Evolutionary conservation across 2,113 vertebrate species (phyloP).

Genomic region (Trochalopteron elliotii): DNA sequence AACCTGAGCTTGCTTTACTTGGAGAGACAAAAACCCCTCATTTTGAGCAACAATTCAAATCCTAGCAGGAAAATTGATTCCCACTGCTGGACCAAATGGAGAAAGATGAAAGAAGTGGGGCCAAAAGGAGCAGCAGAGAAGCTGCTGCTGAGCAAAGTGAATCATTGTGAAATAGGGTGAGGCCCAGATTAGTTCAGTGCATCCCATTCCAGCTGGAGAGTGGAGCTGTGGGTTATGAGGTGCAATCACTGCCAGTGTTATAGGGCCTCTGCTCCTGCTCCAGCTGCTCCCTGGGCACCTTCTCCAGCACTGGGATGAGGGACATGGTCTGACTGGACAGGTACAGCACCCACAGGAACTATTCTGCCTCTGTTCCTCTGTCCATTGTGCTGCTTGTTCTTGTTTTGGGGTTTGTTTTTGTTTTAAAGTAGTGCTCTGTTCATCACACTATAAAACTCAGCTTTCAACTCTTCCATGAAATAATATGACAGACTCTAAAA

Average conservation of each 20-base stretch:
- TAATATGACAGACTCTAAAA: background rate
- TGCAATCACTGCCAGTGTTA: background rate
- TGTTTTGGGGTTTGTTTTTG: background rate
- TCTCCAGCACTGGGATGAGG: background rate
- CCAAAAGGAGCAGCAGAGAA: background rate
- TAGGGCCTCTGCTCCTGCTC: background rate
- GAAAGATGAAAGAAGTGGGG: background rate
- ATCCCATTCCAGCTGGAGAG: background rate
- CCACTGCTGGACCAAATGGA: background rate
- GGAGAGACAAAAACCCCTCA: constrained; percentile 13
- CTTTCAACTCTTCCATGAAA: background rate
- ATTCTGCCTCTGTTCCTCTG: background rate
- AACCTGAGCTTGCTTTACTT: background rate
- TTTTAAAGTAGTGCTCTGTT: background rate
- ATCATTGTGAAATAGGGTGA: background rate
- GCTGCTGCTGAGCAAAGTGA: background rate
- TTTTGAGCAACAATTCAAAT: background rate
- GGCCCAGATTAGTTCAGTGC: background rate
- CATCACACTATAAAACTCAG: background rate
- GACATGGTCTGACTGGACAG: background rate
- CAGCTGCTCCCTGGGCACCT: background rate
- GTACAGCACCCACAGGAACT: background rate
- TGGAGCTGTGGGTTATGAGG: background rate
- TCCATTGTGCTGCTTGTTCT: background rate
- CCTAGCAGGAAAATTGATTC: background rate